Conservation (phyloP, 2,113 vertebrate species). For the Cettia cetti region DNA sequence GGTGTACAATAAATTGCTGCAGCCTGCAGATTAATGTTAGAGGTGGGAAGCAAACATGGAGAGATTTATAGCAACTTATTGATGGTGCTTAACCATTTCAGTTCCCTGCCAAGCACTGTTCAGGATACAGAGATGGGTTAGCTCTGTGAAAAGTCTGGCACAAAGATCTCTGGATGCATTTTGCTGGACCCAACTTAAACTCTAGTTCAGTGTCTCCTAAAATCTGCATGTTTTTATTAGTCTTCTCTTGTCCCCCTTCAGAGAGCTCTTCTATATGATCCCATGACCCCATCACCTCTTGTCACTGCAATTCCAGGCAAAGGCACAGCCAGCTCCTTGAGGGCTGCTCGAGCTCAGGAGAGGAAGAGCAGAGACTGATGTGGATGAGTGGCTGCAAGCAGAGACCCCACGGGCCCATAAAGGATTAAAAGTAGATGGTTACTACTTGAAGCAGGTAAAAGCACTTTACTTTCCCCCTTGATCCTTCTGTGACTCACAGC, state of each 20-base stretch:
- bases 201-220: background rate
- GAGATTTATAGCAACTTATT: background rate
- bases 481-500: background rate
- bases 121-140: background rate
- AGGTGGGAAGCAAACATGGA: background rate
- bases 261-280: background rate
- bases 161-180: background rate
- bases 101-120: background rate
- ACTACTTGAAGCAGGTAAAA: background rate
- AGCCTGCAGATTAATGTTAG: background rate
- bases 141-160: background rate
- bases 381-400: background rate
- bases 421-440: background rate
- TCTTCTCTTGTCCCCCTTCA: background rate
- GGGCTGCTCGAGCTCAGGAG: background rate
- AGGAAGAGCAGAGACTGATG: accelerated
- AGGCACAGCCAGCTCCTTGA: accelerated
- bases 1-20: background rate
- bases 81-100: background rate
- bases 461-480: background rate
- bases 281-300: background rate
- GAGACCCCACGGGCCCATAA: accelerated
- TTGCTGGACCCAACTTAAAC: background rate
- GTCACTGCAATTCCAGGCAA: background rate
- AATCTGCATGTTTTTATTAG: background rate